Evolutionary conservation across 2,888 invertebrate genomes (phyloP), one percentile per base, ranked within the genome.

Genomic region (Schrankia costaestrigalis): DNA sequence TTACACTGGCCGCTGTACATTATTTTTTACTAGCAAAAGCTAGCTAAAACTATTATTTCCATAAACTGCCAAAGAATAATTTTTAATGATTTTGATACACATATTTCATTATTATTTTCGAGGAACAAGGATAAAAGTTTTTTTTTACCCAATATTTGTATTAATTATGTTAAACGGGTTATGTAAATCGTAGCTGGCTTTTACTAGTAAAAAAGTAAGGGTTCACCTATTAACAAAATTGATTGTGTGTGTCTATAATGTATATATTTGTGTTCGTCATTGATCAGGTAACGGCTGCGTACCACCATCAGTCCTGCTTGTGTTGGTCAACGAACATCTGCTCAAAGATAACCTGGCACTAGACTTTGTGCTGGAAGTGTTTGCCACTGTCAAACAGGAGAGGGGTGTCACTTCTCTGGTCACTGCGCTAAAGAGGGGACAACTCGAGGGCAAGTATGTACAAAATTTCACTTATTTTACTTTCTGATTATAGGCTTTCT

Each of bases 321-420:
- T 95, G 72, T 89, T 96, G 73, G 93, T 94, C 74, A 96, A 95
- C 83, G 97, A 98, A 85, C 97, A 98, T 89, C 91, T 98, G 69
- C 92, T 96, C 56, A 97, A 96, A 79, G 95, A 96, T 90, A 96
- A 97, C 77, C 90, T 98, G 77, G 97, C 98, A 41, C 90, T 98
- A 67, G 97, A 98, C 65, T 98, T 98, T 85, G 92, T 98, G 67
- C 92, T 97, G 63, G 95, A 96, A 82, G 93, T 98, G 76, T 97
- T 97, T 88, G 91, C 93, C 58, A 95, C 94, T 56, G 95, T 97
- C 91, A 95, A 97, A 78, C 91, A 92, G 71, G 97, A 98, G 79
- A 95, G 95, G 71, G 98, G 98, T 57, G 90, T 94, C 61, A 87
- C 93, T 49, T 94, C 95, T 65, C 91, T 97, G 59, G 93, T 95